These are phyloP conservation scores for Papilio xuthus DNA, from an alignment of 1,140 invertebrate genomes.

Conservation along the genomic window DNA sequence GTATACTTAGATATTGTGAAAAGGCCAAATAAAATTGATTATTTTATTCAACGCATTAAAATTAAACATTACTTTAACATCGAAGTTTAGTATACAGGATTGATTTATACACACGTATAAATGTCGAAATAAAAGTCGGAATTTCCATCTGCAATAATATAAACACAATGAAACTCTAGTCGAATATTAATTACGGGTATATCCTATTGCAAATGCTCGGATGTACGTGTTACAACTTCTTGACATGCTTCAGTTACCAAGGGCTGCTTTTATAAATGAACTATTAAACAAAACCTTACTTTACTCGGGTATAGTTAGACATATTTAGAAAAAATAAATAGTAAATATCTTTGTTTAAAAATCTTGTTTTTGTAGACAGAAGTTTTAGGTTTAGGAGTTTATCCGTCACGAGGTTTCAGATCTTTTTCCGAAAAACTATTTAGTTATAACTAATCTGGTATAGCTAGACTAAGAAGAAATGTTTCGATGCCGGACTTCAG, in stretches of 20 bases:
- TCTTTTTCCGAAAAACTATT: too few relatives aligned
- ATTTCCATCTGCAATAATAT: conserved; percentile 20
- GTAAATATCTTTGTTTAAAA: too few relatives aligned
- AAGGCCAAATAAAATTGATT: background rate
- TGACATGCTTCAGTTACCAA: background rate
- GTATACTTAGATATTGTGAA: too few relatives aligned
- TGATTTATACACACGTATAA: background rate
- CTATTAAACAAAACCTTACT: background rate
- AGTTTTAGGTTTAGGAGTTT: too few relatives aligned
- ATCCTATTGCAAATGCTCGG: background rate
- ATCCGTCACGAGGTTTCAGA: too few relatives aligned
- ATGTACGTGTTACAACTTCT: background rate
- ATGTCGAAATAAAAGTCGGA: conserved; percentile 20
- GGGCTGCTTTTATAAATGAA: background rate
- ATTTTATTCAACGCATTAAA: background rate
- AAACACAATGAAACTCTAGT: conserved; percentile 4
- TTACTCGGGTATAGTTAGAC: too few relatives aligned
- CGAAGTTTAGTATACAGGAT: background rate
- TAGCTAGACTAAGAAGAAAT: background rate
- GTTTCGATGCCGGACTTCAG: background rate
- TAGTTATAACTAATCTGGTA: too few relatives aligned
- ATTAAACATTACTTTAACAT: background rate
- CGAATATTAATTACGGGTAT: background rate
- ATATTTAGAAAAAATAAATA: too few relatives aligned
- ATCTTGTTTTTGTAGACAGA: too few relatives aligned